These are phyloP conservation scores for Glyptemys insculpta DNA, from an alignment of 2,797 vertebrate genomes.

Conservation along the genomic window DNA sequence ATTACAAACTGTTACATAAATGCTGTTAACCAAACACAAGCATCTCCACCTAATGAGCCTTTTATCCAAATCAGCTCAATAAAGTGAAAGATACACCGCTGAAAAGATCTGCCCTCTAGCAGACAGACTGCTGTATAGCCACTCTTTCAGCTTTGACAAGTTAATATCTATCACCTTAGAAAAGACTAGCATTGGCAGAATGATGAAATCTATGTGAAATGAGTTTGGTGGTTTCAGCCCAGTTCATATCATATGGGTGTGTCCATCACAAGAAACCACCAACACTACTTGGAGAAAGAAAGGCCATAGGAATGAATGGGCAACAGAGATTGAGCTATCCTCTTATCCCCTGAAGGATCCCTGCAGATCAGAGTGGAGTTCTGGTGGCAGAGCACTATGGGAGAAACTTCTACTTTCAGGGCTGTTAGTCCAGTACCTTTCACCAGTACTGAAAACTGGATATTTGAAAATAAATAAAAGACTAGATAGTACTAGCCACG, in stretches of 20 bases:
- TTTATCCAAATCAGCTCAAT: neutral
- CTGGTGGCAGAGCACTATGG: neutral
- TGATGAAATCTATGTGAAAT: neutral
- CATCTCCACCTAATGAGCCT: neutral
- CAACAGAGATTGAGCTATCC: neutral
- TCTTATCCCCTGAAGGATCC: neutral
- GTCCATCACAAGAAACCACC: neutral
- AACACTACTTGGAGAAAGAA: neutral
- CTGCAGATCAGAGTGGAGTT: constrained; percentile 1
- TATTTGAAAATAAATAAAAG: neutral
- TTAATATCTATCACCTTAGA: neutral
- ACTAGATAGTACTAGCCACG: neutral
- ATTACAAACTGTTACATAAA: neutral
- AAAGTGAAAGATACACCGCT: neutral
- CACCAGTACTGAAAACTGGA: neutral
- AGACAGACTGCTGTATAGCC: neutral
- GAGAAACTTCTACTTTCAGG: neutral
- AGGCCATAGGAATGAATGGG: constrained; percentile 24
- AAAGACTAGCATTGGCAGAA: neutral
- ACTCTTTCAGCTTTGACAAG: neutral
- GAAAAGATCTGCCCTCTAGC: neutral
- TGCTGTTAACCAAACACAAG: neutral
- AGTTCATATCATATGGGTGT: neutral
- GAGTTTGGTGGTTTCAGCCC: neutral
- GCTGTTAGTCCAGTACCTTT: neutral